Base-by-base conservation (phyloP, 2,797 vertebrate species). In the Pseudocheirus occidentalis region DNA sequence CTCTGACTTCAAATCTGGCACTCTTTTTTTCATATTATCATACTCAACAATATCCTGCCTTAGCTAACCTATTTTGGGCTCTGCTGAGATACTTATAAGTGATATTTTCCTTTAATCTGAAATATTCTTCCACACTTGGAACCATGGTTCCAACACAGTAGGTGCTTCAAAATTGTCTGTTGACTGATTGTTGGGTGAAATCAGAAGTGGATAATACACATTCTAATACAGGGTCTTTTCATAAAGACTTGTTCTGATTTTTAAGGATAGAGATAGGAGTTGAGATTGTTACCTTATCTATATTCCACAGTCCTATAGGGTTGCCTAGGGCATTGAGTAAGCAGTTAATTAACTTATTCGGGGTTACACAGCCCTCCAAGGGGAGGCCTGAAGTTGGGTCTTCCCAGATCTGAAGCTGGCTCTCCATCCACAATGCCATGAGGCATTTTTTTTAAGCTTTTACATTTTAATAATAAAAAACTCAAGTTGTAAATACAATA, bases 61-160 rank as follows among this genome's bases (percentile, higher is more conserved):
- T 21, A 81, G 7, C 21, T 81, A 46, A 81, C 21, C n/a, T 46
- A 40, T 9, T 46, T 46, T 24, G 6, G n/a, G 40, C 40, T n/a
- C 21, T 81, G 21, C n/a, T 81, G 34, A 73, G 14, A 18, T 73
- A 40, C 9, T 46, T 27, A 81, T 10, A 73, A 40, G 18, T 46
- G 7, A 81, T 81, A 46, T 7, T 24, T 81, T 81, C 46, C 40
- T 81, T 46, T 46, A 81, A 73, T 73, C 66, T 40, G 59, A 62
- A 62, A 16, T 0, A 34, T 73, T 73, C 34, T 73, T 73, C n/a
- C 40, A 5, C 5, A 73, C 53, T 14, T 3, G 0, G 7, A 0
- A 1, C 0, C 27, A 12, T 1, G 53, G 9, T 54, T 9, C 91
- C 55, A 87, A 81, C 90, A 1, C 0, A 7, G 89, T 10, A 0